A percentile compares a stretch with the other conserved stretches of the same genome.
Conservation (phyloP, 2,113 vertebrate genomes). For the Pica pica region DNA sequence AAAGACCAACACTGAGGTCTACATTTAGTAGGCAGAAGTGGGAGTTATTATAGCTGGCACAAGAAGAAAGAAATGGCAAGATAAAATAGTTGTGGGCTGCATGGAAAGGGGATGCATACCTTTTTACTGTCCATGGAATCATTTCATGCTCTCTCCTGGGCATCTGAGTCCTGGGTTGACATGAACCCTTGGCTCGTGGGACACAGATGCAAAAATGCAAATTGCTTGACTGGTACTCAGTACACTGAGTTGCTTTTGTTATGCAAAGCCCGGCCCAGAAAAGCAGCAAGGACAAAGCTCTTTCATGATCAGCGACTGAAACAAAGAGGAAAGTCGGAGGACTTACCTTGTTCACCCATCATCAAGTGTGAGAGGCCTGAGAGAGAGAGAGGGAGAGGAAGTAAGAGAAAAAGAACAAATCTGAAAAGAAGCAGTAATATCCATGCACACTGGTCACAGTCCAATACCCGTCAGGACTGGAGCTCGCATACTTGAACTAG, state of each 20-base stretch:
- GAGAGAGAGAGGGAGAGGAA: neutral
- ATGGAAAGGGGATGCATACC: neutral
- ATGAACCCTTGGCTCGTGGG: constrained; percentile 16
- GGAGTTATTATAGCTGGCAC: constrained; percentile 22
- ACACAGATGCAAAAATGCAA: constrained; percentile 19
- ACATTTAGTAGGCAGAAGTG: constrained; percentile 11
- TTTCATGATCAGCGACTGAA: neutral
- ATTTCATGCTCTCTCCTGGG: constrained; percentile 18
- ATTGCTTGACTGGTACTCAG: neutral
- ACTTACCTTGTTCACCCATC: constrained; percentile 95
- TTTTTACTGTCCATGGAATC: neutral
- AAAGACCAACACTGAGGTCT: constrained; percentile 18
- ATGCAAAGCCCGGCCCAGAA: constrained; percentile 9
- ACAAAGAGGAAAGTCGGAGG: constrained; percentile 30
- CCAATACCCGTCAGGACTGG: neutral
- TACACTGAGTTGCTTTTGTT: neutral
- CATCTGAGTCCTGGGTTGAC: neutral
- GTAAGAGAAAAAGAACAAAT: constrained; percentile 10
- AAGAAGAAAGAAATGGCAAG: constrained; percentile 24
- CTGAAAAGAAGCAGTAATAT: constrained; percentile 39
- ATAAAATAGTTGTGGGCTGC: neutral
- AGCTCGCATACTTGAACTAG: constrained; percentile 38
- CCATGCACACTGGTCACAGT: neutral
- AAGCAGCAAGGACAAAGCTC: neutral
- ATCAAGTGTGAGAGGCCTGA: constrained; percentile 92